Percentiles rank a stretch among this genome's conserved stretches.
These are phyloP conservation scores for Helicoverpa armigera DNA, from an alignment of 1,140 invertebrate species.

Conservation along the genomic window DNA sequence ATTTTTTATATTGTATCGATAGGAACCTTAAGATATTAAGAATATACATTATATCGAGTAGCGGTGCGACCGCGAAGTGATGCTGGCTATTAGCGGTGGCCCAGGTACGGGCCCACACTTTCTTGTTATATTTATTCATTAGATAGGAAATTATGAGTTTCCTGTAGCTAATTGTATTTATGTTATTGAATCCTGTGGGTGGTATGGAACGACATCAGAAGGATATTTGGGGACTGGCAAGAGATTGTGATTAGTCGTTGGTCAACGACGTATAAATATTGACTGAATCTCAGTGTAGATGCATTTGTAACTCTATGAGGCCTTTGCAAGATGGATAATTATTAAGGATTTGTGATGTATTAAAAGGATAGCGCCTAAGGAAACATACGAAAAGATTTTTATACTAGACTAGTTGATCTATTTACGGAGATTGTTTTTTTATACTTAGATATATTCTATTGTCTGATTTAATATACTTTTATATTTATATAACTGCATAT, in stretches of 20 bases:
- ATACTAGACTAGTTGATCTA: conserved; percentile 87
- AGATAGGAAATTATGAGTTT: conserved; percentile 86
- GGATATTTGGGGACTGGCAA: conserved; percentile 82
- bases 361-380: conserved; percentile 87
- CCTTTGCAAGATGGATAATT: conserved; percentile 87
- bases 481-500: conserved; percentile 82
- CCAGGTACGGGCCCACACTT: conserved; percentile 66
- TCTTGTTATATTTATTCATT: conserved; percentile 86
- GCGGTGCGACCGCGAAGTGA: conserved; percentile 85
- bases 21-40: conserved; percentile 84
- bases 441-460: conserved; percentile 88
- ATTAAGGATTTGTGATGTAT: conserved; percentile 87
- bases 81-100: conserved; percentile 80
- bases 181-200: conserved; percentile 84
- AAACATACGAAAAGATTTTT: conserved; percentile 88
- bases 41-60: conserved; percentile 81
- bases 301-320: conserved; percentile 87
- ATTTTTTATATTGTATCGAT: conserved; percentile 86
- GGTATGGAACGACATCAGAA: conserved; percentile 80
- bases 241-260: conserved; percentile 86
- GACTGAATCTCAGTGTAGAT: conserved; percentile 87
- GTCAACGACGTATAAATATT: conserved; percentile 87
- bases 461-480: conserved; percentile 87
- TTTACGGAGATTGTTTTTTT: conserved; percentile 88
- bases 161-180: conserved; percentile 86